phyloP scores from a whole-genome alignment of 1,140 invertebrate genomes.

The Saxidomus purpurata region DNA sequence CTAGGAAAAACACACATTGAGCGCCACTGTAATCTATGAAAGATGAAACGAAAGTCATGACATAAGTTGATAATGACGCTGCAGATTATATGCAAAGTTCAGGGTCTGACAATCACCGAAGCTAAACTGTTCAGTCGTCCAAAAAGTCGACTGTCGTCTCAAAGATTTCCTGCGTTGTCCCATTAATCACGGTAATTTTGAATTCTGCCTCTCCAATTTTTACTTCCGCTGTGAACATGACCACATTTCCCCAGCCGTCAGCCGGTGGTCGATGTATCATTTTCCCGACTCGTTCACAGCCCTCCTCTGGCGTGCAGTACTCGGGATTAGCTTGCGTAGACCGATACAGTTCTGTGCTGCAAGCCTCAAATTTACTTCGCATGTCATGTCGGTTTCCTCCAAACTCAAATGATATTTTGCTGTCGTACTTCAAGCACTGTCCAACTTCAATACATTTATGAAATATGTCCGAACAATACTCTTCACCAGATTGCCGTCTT shows the following conservation, averaged over 20 bases:
- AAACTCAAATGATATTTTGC: not conserved
- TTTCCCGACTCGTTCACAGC: constrained; percentile 22
- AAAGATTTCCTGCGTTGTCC: not conserved
- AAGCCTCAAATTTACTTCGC: not conserved
- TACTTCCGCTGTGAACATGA: not conserved
- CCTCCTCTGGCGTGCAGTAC: constrained; percentile 25
- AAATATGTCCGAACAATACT: constrained; percentile 22
- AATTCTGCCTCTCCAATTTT: constrained; percentile 29
- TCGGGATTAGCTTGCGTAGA: constrained; percentile 6
- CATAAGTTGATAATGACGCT: too few relatives aligned
- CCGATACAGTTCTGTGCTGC: constrained; percentile 11
- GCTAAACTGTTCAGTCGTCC: too few relatives aligned
- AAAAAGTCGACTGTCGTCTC: constrained; percentile 31
- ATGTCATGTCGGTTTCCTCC: not conserved
- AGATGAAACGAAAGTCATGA: too few relatives aligned
- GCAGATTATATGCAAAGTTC: too few relatives aligned
- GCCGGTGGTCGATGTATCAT: constrained; percentile 12
- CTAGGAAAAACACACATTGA: too few relatives aligned
- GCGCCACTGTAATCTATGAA: too few relatives aligned
- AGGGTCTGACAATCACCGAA: too few relatives aligned
- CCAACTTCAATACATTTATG: constrained; percentile 29
- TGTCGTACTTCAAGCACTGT: constrained; percentile 5
- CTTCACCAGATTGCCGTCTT: not conserved
- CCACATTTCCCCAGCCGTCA: not conserved
- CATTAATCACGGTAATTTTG: constrained; percentile 4